These are phyloP conservation scores for Ormyrus thymus DNA, from an alignment of 2,888 invertebrate genomes.

Conservation along the genomic window DNA sequence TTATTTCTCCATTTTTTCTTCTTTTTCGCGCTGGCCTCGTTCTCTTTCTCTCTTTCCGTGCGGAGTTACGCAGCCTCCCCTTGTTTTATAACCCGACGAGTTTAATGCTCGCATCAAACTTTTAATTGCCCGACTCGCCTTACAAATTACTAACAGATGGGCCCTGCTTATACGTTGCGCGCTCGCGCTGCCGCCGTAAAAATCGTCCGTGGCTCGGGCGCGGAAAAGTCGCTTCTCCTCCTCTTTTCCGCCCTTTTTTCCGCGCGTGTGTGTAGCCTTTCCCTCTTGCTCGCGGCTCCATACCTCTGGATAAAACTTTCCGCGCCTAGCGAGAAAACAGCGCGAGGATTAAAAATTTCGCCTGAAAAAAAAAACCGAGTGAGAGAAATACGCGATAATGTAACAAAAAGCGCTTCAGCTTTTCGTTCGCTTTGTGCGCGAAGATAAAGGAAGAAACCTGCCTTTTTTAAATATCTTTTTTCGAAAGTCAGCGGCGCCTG, in stretches of 20 bases:
- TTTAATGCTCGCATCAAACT: conserved; percentile 73
- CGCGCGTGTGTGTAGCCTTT: conserved; percentile 14
- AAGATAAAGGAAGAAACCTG: neutral
- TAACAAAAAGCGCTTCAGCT: conserved; percentile 24
- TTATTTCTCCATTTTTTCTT: conserved; percentile 20
- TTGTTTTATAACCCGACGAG: conserved; percentile 71
- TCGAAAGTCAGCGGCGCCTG: neutral
- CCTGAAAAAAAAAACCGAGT: conserved; percentile 1
- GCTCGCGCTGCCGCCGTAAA: conserved; percentile 57
- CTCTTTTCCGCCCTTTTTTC: conserved; percentile 12
- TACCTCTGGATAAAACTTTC: conserved; percentile 24
- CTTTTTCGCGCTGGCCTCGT: neutral
- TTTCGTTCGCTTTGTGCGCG: conserved; percentile 5
- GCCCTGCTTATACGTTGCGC: conserved; percentile 63
- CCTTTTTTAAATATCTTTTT: conserved; percentile 16
- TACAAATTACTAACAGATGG: conserved; percentile 73
- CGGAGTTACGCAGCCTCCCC: conserved; percentile 32
- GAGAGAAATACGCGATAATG: conserved; percentile 29
- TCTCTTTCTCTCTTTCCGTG: neutral
- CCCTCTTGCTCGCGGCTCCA: neutral
- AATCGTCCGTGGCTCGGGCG: conserved; percentile 51
- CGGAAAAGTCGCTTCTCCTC: conserved; percentile 45
- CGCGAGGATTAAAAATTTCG: conserved; percentile 39
- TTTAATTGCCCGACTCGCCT: conserved; percentile 72
- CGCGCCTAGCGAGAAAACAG: conserved; percentile 35